These are phyloP conservation scores for Gymnorhina tibicen DNA, from an alignment of 2,113 vertebrate species.

Conservation along the genomic window DNA sequence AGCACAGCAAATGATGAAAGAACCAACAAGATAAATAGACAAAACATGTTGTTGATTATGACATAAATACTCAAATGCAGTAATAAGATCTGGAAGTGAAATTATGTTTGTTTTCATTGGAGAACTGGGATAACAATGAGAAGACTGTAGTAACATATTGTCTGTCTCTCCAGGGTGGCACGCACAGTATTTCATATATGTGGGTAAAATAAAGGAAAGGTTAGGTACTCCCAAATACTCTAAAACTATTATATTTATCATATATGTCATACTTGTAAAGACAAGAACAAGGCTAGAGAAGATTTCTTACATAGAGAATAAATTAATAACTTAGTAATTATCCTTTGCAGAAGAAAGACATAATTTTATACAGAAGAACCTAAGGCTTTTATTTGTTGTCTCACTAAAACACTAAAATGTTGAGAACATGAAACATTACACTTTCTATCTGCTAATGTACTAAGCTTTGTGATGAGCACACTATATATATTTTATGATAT, in stretches of 20 bases:
- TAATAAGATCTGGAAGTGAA: conserved; percentile 30
- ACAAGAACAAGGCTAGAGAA: background rate
- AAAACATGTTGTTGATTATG: conserved; percentile 30
- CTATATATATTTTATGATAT: conserved; percentile 63
- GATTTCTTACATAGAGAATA: background rate
- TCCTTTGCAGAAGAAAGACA: background rate
- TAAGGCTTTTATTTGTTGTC: conserved; percentile 46
- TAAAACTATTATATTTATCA: background rate
- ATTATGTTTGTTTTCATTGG: conserved; percentile 6
- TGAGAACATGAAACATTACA: background rate
- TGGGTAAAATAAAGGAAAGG: background rate
- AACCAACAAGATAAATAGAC: conserved; percentile 1
- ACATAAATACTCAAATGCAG: conserved; percentile 10
- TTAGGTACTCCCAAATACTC: background rate
- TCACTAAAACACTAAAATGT: conserved; percentile 32
- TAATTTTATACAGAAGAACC: background rate
- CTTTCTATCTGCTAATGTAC: conserved; percentile 1
- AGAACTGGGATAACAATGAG: background rate
- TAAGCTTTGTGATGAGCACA: background rate
- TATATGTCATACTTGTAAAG: background rate
- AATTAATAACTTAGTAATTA: background rate
- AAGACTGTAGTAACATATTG: background rate
- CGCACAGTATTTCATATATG: background rate
- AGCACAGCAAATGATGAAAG: background rate
- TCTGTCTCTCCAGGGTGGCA: background rate